A percentile compares a stretch with the other conserved stretches of the same genome.
These are phyloP conservation scores for Catamblyrhynchus diadema DNA, from an alignment of 2,797 vertebrate genomes.

Conservation along the genomic window DNA sequence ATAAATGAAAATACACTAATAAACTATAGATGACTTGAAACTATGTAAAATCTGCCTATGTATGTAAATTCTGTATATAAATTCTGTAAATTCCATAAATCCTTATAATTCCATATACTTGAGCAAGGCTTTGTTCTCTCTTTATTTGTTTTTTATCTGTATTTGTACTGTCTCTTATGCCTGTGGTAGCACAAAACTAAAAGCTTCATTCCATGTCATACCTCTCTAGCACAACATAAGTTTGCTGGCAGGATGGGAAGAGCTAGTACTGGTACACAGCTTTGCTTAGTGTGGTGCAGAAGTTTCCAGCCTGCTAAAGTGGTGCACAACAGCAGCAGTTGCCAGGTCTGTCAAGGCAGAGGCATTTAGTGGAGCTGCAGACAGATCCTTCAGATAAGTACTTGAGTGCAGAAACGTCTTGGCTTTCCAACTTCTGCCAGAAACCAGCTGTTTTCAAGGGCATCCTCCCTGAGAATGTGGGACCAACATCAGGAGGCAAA, in stretches of 20 bases:
- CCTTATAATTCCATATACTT: neutral
- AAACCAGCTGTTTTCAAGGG: neutral
- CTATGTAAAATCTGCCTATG: neutral
- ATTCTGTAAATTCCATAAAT: neutral
- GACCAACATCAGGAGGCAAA: neutral
- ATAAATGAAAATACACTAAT: neutral
- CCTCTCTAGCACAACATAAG: neutral
- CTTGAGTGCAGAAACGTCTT: neutral
- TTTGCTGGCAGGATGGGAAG: neutral
- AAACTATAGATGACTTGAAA: neutral
- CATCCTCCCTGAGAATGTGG: neutral
- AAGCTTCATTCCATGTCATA: neutral
- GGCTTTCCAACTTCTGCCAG: neutral
- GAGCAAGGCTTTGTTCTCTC: neutral
- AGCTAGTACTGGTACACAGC: neutral
- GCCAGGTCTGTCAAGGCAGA: conserved; percentile 1
- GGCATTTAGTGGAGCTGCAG: neutral
- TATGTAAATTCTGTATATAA: neutral
- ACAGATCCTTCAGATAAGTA: neutral
- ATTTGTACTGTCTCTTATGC: neutral
- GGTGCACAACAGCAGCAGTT: neutral
- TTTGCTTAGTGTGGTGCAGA: neutral
- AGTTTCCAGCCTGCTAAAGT: neutral
- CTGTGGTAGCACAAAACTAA: neutral
- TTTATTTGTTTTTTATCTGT: neutral